Conservation (phyloP, 2,797 vertebrate species). For the Vireo griseus region DNA sequence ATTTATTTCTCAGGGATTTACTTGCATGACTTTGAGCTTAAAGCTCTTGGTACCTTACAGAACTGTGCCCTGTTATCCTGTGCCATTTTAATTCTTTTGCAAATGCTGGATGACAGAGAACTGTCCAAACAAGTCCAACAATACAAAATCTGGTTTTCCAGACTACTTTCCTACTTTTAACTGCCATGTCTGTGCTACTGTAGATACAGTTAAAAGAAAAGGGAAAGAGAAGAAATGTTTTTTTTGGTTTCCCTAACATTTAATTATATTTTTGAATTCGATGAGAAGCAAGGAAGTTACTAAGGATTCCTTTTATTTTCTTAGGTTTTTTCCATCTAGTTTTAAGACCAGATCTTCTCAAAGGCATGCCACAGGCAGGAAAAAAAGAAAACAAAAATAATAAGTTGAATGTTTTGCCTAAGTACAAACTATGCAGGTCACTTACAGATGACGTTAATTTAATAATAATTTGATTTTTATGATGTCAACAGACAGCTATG, state of each 20-base stretch:
- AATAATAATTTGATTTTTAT: neutral
- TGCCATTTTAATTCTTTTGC: neutral
- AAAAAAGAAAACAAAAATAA: fast-evolving
- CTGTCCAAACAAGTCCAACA: neutral
- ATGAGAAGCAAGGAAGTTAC: neutral
- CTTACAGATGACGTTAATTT: neutral
- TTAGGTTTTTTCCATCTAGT: neutral
- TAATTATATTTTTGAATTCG: neutral
- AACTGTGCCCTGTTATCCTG: neutral
- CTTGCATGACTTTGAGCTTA: neutral
- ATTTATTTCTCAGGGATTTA: neutral
- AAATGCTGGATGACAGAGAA: neutral
- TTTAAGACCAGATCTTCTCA: neutral
- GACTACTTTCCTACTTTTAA: neutral
- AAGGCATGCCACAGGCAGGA: neutral
- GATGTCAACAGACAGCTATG: neutral
- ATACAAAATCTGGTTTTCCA: neutral
- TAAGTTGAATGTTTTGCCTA: neutral
- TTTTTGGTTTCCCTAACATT: neutral
- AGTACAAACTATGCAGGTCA: neutral
- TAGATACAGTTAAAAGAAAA: neutral
- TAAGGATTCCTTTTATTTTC: neutral
- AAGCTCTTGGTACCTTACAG: neutral
- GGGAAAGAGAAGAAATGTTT: neutral
- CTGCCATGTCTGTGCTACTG: too few species aligned